Conservation (phyloP, 1,140 invertebrate species). For the Meloidogyne floridensis region DNA sequence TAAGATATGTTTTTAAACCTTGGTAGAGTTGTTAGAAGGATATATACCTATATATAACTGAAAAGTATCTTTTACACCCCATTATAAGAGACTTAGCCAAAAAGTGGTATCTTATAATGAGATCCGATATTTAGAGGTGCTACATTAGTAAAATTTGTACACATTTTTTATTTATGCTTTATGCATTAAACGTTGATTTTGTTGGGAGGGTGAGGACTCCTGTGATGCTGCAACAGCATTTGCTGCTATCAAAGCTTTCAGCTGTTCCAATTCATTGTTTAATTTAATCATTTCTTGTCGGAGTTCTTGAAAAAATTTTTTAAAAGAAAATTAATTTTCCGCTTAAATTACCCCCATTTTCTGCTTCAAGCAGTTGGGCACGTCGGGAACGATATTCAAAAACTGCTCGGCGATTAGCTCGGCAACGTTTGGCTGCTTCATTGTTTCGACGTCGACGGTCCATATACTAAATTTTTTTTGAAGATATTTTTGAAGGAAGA, state of each 20-base stretch:
- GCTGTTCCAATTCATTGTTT: constrained; percentile 56
- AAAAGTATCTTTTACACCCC: no score
- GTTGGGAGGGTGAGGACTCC: not conserved
- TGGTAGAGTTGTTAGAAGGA: no score
- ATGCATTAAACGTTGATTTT: constrained; percentile 14
- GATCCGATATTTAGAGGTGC: no score
- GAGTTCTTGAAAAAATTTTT: constrained; percentile 32
- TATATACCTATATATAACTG: no score
- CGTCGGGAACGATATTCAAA: constrained; percentile 61
- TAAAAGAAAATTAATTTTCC: not conserved
- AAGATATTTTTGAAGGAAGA: not conserved
- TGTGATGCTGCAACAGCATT: constrained; percentile 33
- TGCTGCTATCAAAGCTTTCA: constrained; percentile 56
- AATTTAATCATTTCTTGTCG: constrained; percentile 58
- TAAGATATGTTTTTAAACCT: no score
- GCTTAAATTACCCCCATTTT: constrained; percentile 46
- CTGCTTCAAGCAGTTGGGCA: constrained; percentile 53
- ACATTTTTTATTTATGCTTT: not conserved
- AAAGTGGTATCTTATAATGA: no score
- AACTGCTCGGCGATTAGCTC: constrained; percentile 61
- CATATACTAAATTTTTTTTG: constrained; percentile 51
- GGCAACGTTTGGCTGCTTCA: constrained; percentile 61
- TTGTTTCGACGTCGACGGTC: constrained; percentile 62
- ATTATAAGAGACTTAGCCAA: no score
- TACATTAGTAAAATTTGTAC: not conserved